Evolutionary conservation across 2,113 vertebrate genomes (phyloP), one percentile per base, ranked within the genome.

Genomic region (Addax nasomaculatus): DNA sequence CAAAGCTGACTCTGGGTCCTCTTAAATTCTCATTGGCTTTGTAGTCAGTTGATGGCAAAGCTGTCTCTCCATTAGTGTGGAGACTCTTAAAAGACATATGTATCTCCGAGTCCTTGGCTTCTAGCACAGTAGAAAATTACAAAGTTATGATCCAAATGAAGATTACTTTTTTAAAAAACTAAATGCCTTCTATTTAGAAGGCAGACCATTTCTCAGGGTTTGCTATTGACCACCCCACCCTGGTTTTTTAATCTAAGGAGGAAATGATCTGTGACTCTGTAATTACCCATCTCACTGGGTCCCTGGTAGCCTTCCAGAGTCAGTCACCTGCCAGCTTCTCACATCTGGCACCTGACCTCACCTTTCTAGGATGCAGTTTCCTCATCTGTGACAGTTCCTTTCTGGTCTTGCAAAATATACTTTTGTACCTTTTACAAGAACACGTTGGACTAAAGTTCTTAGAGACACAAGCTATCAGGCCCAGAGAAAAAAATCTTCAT

Each of bases 331-430:
- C 70, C 93, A 93, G 36, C 78, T 49, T 9, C 45, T 79, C 11
- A 84, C 91, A 94, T 98, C 96, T 96, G 95, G 83, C 58, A 95
- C 85, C 95, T 93, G 55, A 94, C 86, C 49, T 89, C 27, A 64
- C 16, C 30, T 58, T 92, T 33, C 81, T 78, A 90, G 76, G 85
- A 90, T 79, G n/a, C 84, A 27, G 58, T 97, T 92, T 95, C 78
- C 62, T 86, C 93, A 88, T 88, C 91, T 23, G 78, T 81, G 58
- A 55, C 13, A 33, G 85, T 49, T 92, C 55, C 81, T 97, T 90
- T 95, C 64, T 98, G 89, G 58, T 90, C 91, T 98, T 97, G 85
- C 91, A 95, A 97, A 97, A 94, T 86, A 62, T 86, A 85, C 88
- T 95, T 81, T 76, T 93, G 49, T 80, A 60, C 13, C 73, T 90